Evolutionary conservation across 2,888 invertebrate genomes (phyloP).

Genomic region (Pardosa pseudoannulata): DNA sequence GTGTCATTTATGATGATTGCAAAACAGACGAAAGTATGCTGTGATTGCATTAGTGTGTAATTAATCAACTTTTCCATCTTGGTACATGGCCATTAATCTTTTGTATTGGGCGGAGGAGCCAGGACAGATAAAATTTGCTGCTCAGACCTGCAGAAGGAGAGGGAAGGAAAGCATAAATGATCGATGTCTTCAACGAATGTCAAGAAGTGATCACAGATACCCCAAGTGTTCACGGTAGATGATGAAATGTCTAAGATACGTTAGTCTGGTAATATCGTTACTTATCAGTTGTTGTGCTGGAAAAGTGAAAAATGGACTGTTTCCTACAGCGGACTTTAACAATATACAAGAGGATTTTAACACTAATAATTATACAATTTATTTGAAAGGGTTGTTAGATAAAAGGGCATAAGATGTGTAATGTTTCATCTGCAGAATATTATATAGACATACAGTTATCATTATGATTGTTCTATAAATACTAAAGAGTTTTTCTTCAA

Average conservation of each 20-base stretch:
- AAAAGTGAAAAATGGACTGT: too few species aligned
- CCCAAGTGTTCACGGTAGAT: not conserved
- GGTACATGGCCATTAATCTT: not conserved
- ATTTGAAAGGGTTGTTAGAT: too few species aligned
- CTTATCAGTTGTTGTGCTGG: too few species aligned
- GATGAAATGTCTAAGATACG: not conserved
- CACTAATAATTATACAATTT: too few species aligned
- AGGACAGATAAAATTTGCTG: constrained; percentile 4
- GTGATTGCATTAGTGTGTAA: constrained; percentile 5
- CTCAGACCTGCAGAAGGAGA: not conserved
- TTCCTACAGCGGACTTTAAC: too few species aligned
- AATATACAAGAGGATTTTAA: too few species aligned
- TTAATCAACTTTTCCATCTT: constrained; percentile 14
- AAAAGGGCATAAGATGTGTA: too few species aligned
- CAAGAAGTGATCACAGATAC: not conserved
- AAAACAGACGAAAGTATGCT: not conserved
- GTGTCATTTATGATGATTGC: not conserved
- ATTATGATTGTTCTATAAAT: too few species aligned
- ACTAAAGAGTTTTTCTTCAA: too few species aligned
- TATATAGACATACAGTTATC: too few species aligned
- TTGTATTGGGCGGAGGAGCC: not conserved
- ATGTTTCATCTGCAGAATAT: too few species aligned
- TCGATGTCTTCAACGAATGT: not conserved
- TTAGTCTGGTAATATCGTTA: not conserved
- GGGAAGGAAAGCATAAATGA: not conserved